A percentile compares a stretch with the other conserved stretches of the same genome.
These are phyloP conservation scores for Polydrusus cervinus DNA, from an alignment of 2,888 invertebrate genomes.

Conservation along the genomic window DNA sequence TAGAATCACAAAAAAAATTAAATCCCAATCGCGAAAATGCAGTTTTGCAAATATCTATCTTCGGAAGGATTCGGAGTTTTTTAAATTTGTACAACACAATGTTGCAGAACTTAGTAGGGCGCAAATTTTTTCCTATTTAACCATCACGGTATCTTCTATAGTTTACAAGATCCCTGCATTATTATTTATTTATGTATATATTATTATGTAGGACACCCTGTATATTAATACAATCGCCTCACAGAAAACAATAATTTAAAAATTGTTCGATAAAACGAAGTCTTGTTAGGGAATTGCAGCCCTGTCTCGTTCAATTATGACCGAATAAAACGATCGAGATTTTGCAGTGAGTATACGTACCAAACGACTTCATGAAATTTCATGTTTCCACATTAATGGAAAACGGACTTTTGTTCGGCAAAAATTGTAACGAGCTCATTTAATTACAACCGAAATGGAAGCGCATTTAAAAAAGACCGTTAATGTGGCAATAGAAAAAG, in stretches of 20 bases:
- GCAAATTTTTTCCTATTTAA: no score
- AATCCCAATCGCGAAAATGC: no score
- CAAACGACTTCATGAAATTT: slow-evolving; percentile 45
- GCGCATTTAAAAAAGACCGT: slow-evolving; percentile 46
- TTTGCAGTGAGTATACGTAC: slow-evolving; percentile 6
- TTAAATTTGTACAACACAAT: no score
- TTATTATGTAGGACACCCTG: no score
- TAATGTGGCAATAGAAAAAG: slow-evolving; percentile 47
- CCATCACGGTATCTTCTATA: no score
- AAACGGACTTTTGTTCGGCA: slow-evolving; percentile 50
- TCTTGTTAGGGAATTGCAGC: slow-evolving; percentile 17
- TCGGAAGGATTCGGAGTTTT: no score
- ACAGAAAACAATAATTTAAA: background rate
- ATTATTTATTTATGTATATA: no score
- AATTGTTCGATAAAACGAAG: background rate
- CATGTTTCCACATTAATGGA: slow-evolving; percentile 52
- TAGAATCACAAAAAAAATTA: no score
- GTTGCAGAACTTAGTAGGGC: no score
- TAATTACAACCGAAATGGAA: slow-evolving; percentile 50
- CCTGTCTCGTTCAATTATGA: slow-evolving; percentile 39
- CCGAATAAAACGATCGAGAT: slow-evolving; percentile 35
- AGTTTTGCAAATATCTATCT: no score
- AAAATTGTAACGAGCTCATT: slow-evolving; percentile 54
- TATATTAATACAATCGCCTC: no score
- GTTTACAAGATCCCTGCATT: no score